A percentile compares a stretch with the other conserved stretches of the same genome.
phyloP scores from a whole-genome alignment of 2,888 invertebrate genomes.

The Ectobius pallidus region DNA sequence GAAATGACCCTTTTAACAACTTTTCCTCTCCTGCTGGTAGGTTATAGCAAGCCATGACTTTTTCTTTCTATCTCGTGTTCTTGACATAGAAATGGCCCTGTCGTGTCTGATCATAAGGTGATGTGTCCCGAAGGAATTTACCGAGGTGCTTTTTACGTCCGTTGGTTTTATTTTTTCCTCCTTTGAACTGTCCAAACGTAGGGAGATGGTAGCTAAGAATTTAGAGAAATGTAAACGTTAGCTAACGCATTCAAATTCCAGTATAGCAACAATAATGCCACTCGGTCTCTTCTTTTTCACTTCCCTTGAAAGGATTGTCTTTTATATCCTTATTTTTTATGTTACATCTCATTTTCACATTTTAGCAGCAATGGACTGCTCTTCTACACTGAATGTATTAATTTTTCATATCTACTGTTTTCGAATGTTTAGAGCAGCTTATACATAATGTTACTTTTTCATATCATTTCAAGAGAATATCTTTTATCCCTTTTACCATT shows the following conservation, averaged over 20 bases:
- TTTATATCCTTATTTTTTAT: no score
- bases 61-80: background rate
- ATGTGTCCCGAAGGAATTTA: background rate
- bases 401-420: no score
- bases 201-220: background rate
- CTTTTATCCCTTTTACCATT: no score
- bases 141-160: background rate
- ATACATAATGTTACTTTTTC: no score
- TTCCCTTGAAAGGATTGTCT: no score
- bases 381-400: no score
- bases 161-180: background rate
- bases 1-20: slow-evolving; percentile 3
- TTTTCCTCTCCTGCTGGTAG: background rate
- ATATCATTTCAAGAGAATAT: no score
- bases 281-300: no score
- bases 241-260: background rate
- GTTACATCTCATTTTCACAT: no score
- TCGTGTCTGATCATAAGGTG: background rate
- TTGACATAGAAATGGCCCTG: background rate
- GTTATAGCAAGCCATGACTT: background rate
- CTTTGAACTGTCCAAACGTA: background rate
- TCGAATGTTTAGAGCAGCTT: no score
- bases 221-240: background rate
- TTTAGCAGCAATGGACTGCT: no score
- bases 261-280: background rate